Evolutionary conservation across 1,140 invertebrate genomes (phyloP).

Genomic region (Triops longicaudatus): DNA sequence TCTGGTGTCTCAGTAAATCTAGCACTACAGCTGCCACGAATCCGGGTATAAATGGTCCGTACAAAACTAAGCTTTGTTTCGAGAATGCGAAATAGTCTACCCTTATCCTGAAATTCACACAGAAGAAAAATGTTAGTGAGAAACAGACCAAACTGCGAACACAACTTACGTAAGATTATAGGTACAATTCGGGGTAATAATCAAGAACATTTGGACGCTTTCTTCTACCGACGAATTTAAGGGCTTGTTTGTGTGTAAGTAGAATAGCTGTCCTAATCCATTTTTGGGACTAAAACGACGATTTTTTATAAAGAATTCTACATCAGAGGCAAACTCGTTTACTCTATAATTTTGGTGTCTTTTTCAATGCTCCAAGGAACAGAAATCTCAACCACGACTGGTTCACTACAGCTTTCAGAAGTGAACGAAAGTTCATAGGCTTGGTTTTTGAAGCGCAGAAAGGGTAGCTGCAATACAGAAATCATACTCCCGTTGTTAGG

Average conservation of each 20-base stretch:
- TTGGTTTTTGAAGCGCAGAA: neutral
- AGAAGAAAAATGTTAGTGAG: neutral
- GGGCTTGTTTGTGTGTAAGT: neutral
- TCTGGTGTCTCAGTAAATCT: neutral
- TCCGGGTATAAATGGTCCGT: neutral
- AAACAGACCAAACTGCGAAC: neutral
- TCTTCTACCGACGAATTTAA: neutral
- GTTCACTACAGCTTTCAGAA: neutral
- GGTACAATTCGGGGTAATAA: neutral
- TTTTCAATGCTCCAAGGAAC: constrained; percentile 3
- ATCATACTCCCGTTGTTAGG: neutral
- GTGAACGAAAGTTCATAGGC: neutral
- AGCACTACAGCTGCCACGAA: neutral
- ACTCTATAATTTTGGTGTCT: neutral
- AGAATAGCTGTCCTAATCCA: neutral
- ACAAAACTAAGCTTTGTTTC: neutral
- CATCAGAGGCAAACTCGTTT: neutral
- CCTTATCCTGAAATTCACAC: neutral
- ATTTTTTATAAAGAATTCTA: neutral
- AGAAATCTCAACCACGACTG: neutral
- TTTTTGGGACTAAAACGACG: neutral
- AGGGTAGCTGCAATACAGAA: neutral
- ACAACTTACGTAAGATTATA: neutral
- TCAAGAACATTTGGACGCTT: neutral
- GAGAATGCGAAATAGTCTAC: neutral